Percentiles rank a stretch among this genome's conserved stretches.
Conservation (phyloP, 2,888 invertebrate species). For the Chymomyza amoena region DNA sequence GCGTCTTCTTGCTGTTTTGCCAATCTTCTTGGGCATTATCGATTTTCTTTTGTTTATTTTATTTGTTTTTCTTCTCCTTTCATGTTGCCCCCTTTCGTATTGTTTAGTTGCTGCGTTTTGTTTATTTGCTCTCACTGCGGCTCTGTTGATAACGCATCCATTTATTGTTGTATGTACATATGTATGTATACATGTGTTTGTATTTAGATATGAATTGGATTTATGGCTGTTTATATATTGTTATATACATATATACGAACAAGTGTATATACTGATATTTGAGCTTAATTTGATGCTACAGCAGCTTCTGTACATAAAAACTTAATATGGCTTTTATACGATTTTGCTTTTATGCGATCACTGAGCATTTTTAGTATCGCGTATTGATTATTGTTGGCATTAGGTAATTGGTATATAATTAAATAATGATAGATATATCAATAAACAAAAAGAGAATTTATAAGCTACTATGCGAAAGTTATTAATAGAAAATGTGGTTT, state of each 20-base stretch:
- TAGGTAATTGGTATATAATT: no score
- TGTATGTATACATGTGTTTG: constrained; percentile 14
- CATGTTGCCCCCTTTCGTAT: constrained; percentile 32
- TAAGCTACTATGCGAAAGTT: no score
- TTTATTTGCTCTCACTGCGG: constrained; percentile 45
- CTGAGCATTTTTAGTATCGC: background rate
- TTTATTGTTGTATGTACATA: constrained; percentile 1
- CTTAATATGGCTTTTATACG: background rate
- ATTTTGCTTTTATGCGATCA: background rate
- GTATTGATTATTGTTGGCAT: no score
- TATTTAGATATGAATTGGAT: constrained; percentile 36
- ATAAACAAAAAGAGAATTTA: no score
- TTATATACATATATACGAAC: background rate
- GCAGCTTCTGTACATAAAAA: constrained; percentile 4
- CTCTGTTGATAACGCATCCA: constrained; percentile 36
- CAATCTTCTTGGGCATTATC: constrained; percentile 74
- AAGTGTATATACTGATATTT: constrained; percentile 4
- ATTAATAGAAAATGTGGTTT: no score
- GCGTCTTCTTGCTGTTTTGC: constrained; percentile 53
- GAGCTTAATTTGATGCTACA: constrained; percentile 12
- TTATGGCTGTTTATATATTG: constrained; percentile 2
- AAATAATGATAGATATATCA: no score
- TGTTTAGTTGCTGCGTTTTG: constrained; percentile 30
- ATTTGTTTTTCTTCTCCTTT: background rate
- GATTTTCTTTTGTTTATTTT: constrained; percentile 64